These are phyloP conservation scores for Atta colombica DNA, from an alignment of 1,140 invertebrate species.

Conservation along the genomic window DNA sequence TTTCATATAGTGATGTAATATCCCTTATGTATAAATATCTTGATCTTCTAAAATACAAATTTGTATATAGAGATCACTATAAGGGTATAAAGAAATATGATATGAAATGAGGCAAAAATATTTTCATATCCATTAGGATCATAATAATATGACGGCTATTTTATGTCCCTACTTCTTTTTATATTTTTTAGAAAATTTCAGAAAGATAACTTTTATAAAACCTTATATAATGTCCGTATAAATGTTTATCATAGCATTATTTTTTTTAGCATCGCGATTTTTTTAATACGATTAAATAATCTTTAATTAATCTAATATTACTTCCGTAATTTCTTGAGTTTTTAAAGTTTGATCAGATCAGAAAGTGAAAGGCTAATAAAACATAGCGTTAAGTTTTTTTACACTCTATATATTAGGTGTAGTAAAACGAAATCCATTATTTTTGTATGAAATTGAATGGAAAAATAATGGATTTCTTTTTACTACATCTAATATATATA, in stretches of 20 bases:
- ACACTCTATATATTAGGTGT: too few species aligned
- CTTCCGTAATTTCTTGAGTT: neutral
- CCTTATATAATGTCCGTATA: neutral
- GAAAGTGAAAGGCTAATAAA: constrained; percentile 1
- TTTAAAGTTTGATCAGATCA: constrained; percentile 6
- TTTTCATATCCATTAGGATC: neutral
- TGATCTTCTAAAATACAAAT: neutral
- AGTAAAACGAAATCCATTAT: too few species aligned
- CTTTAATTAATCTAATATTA: neutral
- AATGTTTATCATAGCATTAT: neutral
- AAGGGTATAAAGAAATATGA: neutral
- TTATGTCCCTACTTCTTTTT: neutral
- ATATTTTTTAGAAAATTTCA: neutral
- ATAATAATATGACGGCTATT: neutral
- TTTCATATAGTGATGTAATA: neutral
- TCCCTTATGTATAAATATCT: neutral
- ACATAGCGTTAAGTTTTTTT: neutral
- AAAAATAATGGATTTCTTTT: too few species aligned
- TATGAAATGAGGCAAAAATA: constrained; percentile 14
- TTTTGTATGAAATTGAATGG: too few species aligned
- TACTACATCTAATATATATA: too few species aligned
- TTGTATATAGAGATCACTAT: neutral
- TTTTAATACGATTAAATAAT: neutral
- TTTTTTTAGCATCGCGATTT: neutral
- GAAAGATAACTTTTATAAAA: neutral